Base-by-base conservation (phyloP, 2,113 vertebrate species). In the Xiphorhynchus elegans region DNA sequence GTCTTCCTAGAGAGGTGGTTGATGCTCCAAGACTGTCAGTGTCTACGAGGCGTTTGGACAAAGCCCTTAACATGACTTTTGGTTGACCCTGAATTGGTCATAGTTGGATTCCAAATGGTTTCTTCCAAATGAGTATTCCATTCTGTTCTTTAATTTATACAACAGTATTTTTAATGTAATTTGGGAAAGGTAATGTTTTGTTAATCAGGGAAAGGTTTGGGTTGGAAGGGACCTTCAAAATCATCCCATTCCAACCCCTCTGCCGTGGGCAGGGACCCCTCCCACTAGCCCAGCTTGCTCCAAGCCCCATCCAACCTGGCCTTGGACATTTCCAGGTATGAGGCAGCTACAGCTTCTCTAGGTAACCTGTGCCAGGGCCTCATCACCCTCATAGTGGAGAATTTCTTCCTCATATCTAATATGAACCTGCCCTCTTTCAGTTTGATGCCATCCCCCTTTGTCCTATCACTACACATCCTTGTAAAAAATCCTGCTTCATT, bases 291-390 rank as follows among this genome's bases (percentile, higher is more conserved):
- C 46, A 55, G 46, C 24, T 0, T 40, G 11, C 29, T 76, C 70
- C 39, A 52, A 83, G 6, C 39, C 16, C 16, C 0, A 0, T 53
- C 62, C 62, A 53, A 0, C 47, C n/a, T 62, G 62, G 29, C 19
- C 46, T 35, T 40, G 78, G 28, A 10, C n/a, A 26, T 10, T 76
- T 6, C n/a, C 47, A 76, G 29, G 46, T 39, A 47, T n/a, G 16
- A 19, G 3, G n/a, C n/a, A 83, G 20, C 6, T 62, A 55, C 39
- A 89, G 5, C 3, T 76, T 2, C 11, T 25, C n/a, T 50, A n/a
- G 46, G n/a, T 17, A 69, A 28, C 25, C 46, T 47, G 53, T 82
- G 46, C 29, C 53, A 60, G 53, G 24, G 8, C 19, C 23, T 82
- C 2, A 0, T n/a, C 19, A 75, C 46, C 13, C 19, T 31, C 5